phyloP scores from a whole-genome alignment of 1,140 invertebrate genomes.

The Archivesica marissinica region DNA sequence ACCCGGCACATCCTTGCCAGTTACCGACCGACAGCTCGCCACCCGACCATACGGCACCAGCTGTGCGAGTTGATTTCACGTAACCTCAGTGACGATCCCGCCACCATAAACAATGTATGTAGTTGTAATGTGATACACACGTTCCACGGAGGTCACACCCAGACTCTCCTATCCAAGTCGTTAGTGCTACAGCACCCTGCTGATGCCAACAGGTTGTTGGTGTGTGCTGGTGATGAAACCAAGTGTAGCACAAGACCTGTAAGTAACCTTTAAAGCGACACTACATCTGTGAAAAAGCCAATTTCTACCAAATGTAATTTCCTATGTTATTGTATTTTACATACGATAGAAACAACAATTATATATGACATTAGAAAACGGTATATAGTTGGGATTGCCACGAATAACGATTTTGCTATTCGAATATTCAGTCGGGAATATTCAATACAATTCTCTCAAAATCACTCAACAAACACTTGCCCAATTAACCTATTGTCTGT shows the following conservation, averaged over 20 bases:
- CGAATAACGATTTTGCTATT: too few relatives aligned
- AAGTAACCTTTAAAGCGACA: too few relatives aligned
- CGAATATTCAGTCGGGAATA: too few relatives aligned
- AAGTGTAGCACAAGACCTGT: slow-evolving; percentile 79
- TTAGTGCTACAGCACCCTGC: slow-evolving; percentile 85
- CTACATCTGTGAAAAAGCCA: too few relatives aligned
- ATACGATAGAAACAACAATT: too few relatives aligned
- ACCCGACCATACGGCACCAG: slow-evolving; percentile 87
- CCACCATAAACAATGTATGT: slow-evolving; percentile 69
- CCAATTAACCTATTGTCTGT: too few relatives aligned
- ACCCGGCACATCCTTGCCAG: slow-evolving; percentile 87
- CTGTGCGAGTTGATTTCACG: slow-evolving; percentile 75
- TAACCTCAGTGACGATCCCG: slow-evolving; percentile 59
- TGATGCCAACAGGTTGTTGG: slow-evolving; percentile 83
- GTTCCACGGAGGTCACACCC: slow-evolving; percentile 87
- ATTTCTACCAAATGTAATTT: too few relatives aligned
- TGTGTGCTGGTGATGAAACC: slow-evolving; percentile 85
- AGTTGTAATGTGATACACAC: slow-evolving; percentile 86
- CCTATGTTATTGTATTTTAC: too few relatives aligned
- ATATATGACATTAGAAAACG: too few relatives aligned
- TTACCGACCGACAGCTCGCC: slow-evolving; percentile 80
- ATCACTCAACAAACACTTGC: too few relatives aligned
- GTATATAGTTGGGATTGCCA: too few relatives aligned
- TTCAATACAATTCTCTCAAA: too few relatives aligned
- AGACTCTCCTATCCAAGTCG: slow-evolving; percentile 87